These are phyloP conservation scores for Cryptoblepharus egeriae DNA, from an alignment of 2,797 vertebrate species.

Conservation along the genomic window DNA sequence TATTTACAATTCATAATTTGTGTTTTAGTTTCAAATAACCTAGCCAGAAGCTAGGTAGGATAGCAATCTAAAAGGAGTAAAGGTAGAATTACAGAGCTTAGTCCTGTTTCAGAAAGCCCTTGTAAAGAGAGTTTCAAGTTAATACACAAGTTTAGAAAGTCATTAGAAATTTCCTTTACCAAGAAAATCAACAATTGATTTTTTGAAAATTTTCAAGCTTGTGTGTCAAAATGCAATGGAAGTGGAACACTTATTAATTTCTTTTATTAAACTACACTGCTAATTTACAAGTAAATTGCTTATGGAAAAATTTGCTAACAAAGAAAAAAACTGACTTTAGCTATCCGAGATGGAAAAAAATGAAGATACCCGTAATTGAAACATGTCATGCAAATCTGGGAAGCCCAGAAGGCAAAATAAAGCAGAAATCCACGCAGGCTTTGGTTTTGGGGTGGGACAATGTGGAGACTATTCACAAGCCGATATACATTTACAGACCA, in stretches of 20 bases:
- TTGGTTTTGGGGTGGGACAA: constrained; percentile 67
- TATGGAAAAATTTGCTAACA: constrained; percentile 42
- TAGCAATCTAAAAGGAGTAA: background rate
- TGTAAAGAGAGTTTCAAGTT: background rate
- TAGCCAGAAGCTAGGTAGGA: background rate
- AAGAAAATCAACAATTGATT: background rate
- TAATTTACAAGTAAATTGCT: constrained; percentile 9
- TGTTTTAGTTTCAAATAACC: background rate
- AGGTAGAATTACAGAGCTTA: background rate
- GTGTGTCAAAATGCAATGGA: background rate
- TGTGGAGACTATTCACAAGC: constrained; percentile 28
- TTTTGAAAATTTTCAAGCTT: background rate
- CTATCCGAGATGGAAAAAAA: background rate
- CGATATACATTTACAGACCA: background rate
- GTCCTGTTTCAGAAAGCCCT: background rate
- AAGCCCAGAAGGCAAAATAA: constrained; percentile 43
- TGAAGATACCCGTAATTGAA: constrained; percentile 50
- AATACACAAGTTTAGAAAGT: background rate
- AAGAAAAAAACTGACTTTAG: constrained; percentile 34
- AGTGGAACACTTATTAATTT: background rate
- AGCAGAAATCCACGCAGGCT: constrained; percentile 44
- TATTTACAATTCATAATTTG: background rate
- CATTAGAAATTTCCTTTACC: background rate
- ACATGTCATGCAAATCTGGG: constrained; percentile 30
- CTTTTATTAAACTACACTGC: background rate